Evolutionary conservation across 2,888 invertebrate genomes (phyloP), one percentile per base, ranked within the genome.

Genomic region (Tubulanus polymorphus): DNA sequence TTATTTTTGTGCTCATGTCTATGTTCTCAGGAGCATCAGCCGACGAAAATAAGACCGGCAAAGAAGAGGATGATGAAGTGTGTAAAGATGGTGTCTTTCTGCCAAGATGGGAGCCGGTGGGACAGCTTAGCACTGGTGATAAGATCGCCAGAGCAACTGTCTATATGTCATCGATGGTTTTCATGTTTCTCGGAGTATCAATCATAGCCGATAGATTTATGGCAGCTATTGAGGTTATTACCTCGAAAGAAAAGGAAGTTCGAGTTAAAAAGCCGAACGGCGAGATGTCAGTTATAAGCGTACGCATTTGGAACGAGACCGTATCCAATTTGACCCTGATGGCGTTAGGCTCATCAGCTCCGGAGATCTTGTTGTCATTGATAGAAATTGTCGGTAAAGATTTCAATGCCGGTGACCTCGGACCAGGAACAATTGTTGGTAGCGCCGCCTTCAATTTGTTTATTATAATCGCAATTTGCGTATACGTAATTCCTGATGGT

Each of bases 221-320:
- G 99, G 93, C 94, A 41, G 90, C 96, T 70, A 99, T 99, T 78
- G 99, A 99, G 84, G 95, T 94, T 66, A 99, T 99, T 79, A 99
- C 97, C 52, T 95, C 96, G 0, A 89, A 94, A 78, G 97, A 99
- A 79, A 90, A 92, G 71, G 93, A 94, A 79, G 89, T 99, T 72
- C 87, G 88, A 70, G 88, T 99, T 58, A 90, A 91, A 72, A 89
- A 90, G 64, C 87, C 90, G 63, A 90, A 90, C 71, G 91, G 92
- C 60, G 91, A 92, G 60, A 86, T 86, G 15, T 91, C 93, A 73
- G 89, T 91, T 66, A 84, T 97, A 45, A 89, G 88, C 51, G 96
- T 99, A 18, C 85, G 96, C 57, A 90, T 99, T 57, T 99, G 99
- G 99, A 99, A 99, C 81, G 97, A 97, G 79, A 97, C 99, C 1